Conservation (phyloP, 2,797 vertebrate species). For the Brachyalestes nurse region DNA sequence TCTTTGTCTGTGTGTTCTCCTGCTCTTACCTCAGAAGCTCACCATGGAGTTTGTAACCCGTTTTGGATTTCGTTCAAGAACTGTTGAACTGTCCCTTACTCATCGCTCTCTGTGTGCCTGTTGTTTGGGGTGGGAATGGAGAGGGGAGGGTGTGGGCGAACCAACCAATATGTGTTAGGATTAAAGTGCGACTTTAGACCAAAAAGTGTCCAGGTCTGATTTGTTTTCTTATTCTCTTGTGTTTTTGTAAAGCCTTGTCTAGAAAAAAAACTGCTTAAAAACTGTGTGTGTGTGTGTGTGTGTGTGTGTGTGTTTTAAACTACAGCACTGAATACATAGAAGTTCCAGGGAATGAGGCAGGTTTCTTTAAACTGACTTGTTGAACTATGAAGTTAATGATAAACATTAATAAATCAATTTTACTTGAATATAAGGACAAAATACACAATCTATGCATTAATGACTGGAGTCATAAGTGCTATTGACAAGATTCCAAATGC, state of each 20-base stretch:
- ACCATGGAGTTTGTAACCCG: constrained; percentile 66
- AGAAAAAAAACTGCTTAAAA: background rate
- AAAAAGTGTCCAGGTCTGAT: constrained; percentile 62
- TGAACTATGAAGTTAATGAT: background rate
- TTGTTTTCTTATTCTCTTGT: constrained; percentile 40
- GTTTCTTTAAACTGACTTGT: background rate
- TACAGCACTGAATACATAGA: background rate
- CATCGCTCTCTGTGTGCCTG: constrained; percentile 84
- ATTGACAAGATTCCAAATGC: no score
- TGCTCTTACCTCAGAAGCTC: constrained; percentile 55
- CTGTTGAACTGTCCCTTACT: constrained; percentile 73
- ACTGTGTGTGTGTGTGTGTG: background rate
- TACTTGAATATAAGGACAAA: background rate
- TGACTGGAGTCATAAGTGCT: background rate
- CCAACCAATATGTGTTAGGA: constrained; percentile 84
- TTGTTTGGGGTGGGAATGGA: constrained; percentile 72
- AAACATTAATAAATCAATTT: background rate
- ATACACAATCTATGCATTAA: background rate
- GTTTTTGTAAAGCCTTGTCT: background rate
- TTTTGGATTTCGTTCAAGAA: constrained; percentile 60
- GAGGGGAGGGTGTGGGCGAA: constrained; percentile 62
- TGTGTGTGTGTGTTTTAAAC: constrained; percentile 3
- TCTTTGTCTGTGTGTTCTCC: constrained; percentile 51
- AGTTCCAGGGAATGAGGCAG: background rate
- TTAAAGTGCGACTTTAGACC: constrained; percentile 85